Evolutionary conservation across 1,140 invertebrate species (phyloP), one percentile per base, ranked within the genome.

Genomic region (Archivesica marissinica): DNA sequence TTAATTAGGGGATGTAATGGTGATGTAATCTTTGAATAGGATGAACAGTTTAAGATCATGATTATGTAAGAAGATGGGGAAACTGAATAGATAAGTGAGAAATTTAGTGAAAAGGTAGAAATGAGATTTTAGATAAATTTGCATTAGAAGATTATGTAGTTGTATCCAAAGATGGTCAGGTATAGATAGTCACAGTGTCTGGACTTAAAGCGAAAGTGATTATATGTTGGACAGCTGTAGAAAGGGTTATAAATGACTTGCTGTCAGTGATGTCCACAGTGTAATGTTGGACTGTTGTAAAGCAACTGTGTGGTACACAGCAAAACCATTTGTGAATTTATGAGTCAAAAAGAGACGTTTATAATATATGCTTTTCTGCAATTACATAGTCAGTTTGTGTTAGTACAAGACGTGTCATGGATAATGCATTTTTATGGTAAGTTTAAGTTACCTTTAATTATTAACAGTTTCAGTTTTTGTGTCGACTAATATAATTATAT

Each of bases 21-120:
- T 79, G 77, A 52, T 66, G 56, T 35, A 64, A 66, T 64, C 59
- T n/a, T 33, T 78, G n/a, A 64, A 78, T 64, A 39, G 76, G 54
- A 78, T 79, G n/a, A 68, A 64, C 66, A 79, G 56, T 47, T 79
- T 44, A 47, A 44, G 39, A 25, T 39, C n/a, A 6, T 28, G 28
- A 44, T 79, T 79, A 64, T 64, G 59, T 68, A 64, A 79, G 30
- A 28, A 20, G 33, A 66, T 68, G 59, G 25, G 23, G 61, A 39
- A 44, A 52, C 68, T 78, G 39, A 79, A 79, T 44, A 79, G 77
- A 79, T 79, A 79, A 79, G 61, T 79, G 54, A 64, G 56, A 59
- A 64, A 64, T 17, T 3, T 25, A 44, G 30, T 59, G 39, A 66
- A 66, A 66, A 66, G 44, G 50, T 44, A 47, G 52, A 38, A 44